Percentiles rank a stretch among this genome's conserved stretches.
These are phyloP conservation scores for Trachymyrmex septentrionalis DNA, from an alignment of 1,140 invertebrate species.

Conservation along the genomic window DNA sequence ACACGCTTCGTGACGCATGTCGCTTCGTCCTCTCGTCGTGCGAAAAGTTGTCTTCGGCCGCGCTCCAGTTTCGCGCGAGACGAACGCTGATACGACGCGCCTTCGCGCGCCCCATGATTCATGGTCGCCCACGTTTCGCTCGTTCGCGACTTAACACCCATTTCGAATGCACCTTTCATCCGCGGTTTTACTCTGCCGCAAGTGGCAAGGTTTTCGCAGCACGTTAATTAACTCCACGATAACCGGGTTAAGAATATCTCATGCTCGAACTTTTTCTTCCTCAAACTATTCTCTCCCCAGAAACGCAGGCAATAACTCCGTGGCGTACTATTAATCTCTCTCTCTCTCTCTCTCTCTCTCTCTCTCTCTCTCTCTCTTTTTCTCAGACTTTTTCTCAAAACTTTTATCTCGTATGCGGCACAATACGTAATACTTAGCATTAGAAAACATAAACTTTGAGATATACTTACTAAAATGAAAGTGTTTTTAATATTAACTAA, in stretches of 20 bases:
- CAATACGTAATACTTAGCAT: constrained; percentile 28
- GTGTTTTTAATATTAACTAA: background rate
- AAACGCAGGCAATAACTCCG: constrained; percentile 30
- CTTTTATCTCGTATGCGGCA: constrained; percentile 12
- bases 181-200: constrained; percentile 47
- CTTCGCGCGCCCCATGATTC: constrained; percentile 47
- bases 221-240: constrained; percentile 56
- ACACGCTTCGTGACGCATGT: constrained; percentile 13
- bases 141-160: constrained; percentile 54
- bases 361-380: constrained; percentile 5
- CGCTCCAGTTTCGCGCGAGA: constrained; percentile 56
- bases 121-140: constrained; percentile 55
- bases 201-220: constrained; percentile 10
- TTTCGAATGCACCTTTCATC: constrained; percentile 61
- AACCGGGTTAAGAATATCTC: constrained; percentile 54
- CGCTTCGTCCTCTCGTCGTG: background rate
- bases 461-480: constrained; percentile 2
- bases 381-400: constrained; percentile 31
- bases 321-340: constrained; percentile 45
- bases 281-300: constrained; percentile 7
- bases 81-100: constrained; percentile 45
- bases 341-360: background rate
- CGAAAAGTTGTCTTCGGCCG: constrained; percentile 52
- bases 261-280: constrained; percentile 30
- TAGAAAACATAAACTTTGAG: constrained; percentile 1